Evolutionary conservation across 2,797 vertebrate genomes (phyloP), one percentile per base, ranked within the genome.

Genomic region (Ispidina lecontei): DNA sequence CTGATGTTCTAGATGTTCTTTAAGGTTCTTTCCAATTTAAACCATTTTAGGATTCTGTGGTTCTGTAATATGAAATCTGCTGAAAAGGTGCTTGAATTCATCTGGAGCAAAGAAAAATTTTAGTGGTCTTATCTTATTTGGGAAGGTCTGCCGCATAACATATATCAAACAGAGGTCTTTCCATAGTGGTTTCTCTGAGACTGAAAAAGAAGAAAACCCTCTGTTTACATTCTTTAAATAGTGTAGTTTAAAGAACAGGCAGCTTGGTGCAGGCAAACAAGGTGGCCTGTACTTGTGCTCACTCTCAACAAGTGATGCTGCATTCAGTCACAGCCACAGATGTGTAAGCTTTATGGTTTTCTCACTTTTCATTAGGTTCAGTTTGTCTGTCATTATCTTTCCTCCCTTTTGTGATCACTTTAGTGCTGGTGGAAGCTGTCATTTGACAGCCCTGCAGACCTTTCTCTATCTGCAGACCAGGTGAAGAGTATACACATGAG

Each of bases 221-320:
- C 12, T 43, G 4, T 62, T 90, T 33, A 37, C 4, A 4, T 62
- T 69, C 29, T 70, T 65, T 64, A 63, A 65, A 54, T 63, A 12
- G 25, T 16, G 13, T 14, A 77, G 33, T 0, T 0, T 28, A 4
- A 15, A 25, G 22, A 71, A 23, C 6, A 31, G 14, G 13, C n/a
- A 55, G 11, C 14, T 64, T 31, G 22, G 13, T 13, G 39, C 51
- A 47, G 39, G 41, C 56, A 7, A 73, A 23, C 47, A 12, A 47
- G 21, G 3, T 9, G 37, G 12, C 8, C 60, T 39, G 3, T 20
- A 20, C 25, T 51, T n/a, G 22, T 28, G 14, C 46, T 75, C 51
- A 28, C 21, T 33, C 25, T 7, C 58, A 59, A 6, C 1, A 5
- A 37, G 25, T 4, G 33, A 21, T 43, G 10, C 22, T 74, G 70